Evolutionary conservation across 2,113 vertebrate species (phyloP), one percentile per base, ranked within the genome.

Genomic region (Carassius carassius): DNA sequence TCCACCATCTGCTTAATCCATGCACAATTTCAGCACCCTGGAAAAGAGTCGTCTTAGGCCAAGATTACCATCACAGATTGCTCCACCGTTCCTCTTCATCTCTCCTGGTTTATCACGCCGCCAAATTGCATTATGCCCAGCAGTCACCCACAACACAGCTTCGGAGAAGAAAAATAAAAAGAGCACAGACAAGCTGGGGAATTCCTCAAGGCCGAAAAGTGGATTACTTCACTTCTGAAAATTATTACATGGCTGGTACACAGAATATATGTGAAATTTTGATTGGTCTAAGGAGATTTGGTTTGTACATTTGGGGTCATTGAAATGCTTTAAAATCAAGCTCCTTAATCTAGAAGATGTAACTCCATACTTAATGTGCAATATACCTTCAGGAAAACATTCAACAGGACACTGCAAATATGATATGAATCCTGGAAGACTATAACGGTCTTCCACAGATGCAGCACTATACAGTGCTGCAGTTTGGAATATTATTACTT

Each of bases 1-100:
- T 93, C 92, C 93, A 90, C 95, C 96, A 97, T 96, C 95, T 96
- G 96, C 95, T 94, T 95, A 95, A 97, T 95, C 95, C 93, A 90
- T 25, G 67, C 93, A 93, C 93, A 93, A 92, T 95, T 94, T 96
- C 95, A 94, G 93, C 86, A 92, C 92, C 93, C 87, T 95, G 95
- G 94, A 94, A 95, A 95, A 89, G 95, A 95, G 92, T 93, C 83
- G 82, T 86, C 90, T 88, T 92, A 90, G 93, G 95, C 96, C 96
- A 96, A 95, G 94, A 95, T 95, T 94, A 95, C 90, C 88, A 85
- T 94, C 93, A 92, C 93, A 94, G 92, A 95, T 95, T 96, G 89
- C 93, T 86, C 51, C 78, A 78, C 74, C 63, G 82, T 69, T 80
- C 82, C 85, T 85, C 86, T 87, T 95, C 91, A 90, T 94, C 91